Conservation (phyloP, 2,888 invertebrate genomes). For the Molanna angustata region DNA sequence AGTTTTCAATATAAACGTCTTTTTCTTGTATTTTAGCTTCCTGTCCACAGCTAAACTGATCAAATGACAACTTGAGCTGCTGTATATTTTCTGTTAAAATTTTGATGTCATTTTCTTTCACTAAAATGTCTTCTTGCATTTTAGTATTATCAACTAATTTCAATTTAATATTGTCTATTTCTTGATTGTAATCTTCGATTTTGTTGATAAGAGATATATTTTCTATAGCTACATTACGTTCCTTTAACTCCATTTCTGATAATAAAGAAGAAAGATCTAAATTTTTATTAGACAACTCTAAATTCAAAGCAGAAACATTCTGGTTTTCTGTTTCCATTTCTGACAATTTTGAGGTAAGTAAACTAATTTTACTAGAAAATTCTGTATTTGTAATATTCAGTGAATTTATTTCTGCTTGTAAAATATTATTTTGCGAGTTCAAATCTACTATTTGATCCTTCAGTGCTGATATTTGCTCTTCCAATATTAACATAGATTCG, state of each 20-base stretch:
- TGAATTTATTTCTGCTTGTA: constrained; percentile 8
- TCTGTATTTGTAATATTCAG: constrained; percentile 8
- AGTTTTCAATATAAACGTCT: constrained; percentile 69
- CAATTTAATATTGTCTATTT: constrained; percentile 38
- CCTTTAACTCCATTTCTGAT: constrained; percentile 7
- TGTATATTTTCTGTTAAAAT: constrained; percentile 44
- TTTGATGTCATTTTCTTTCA: constrained; percentile 44
- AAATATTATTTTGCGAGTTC: constrained; percentile 5
- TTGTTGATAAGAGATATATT: constrained; percentile 46
- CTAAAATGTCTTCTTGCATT: constrained; percentile 40
- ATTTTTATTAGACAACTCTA: too few relatives aligned
- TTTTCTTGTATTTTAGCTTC: constrained; percentile 73
- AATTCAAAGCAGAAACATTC: background rate
- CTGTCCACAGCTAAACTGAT: constrained; percentile 49
- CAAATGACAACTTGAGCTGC: constrained; percentile 42
- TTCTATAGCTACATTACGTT: constrained; percentile 36
- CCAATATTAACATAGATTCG: constrained; percentile 20
- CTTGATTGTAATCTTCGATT: constrained; percentile 39
- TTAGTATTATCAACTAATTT: constrained; percentile 43
- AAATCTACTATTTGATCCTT: constrained; percentile 27
- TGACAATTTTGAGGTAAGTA: constrained; percentile 6
- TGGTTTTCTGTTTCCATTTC: constrained; percentile 8
- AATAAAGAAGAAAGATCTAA: constrained; percentile 1
- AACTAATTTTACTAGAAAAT: constrained; percentile 8
- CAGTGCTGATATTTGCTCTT: constrained; percentile 31